Evolutionary conservation across 2,797 vertebrate genomes (phyloP), one percentile per base, ranked within the genome.

Genomic region (Cyclopterus lumpus): DNA sequence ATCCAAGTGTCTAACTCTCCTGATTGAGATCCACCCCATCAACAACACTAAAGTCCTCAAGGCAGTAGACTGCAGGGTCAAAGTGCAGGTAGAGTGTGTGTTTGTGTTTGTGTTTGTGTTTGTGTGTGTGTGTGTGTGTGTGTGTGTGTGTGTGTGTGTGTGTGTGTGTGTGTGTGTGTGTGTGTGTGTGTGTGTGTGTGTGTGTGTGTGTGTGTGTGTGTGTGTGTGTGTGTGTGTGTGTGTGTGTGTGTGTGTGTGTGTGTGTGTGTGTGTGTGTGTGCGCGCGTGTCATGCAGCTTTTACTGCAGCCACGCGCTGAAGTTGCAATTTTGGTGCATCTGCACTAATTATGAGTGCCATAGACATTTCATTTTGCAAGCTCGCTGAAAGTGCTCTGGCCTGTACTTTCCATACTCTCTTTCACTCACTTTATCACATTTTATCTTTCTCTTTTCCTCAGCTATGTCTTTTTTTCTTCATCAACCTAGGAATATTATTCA

Each of bases 11-110:
- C 94, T 98, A 75, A 96, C 96, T 3, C 95, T 99, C 69, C 92
- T 99, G 70, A 95, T 98, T 38, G 98, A 99, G 94, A 98, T 99
- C 77, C 93, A 95, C 61, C 98, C 97, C 20, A 80, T 97, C 82
- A 97, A 97, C 92, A 96, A 98, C 73, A 97, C 97, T 75, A 97
- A 95, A 90, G 98, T 99, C 81, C 93, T 99, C 44, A 99, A 99
- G 90, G 98, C 97, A 0, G 96, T 98, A 62, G 97, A 99, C 88
- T 96, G 95, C 92, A 95, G 88, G 77, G 93, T 99, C 91, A 96
- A 95, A 96, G 97, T 98, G 51, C 98, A 99, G 96, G 98, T 98
- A 94, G 76, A 22, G 32, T 81, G 16, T 61, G 44, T 64, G 59
- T 32, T 65, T 59, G 58, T 49, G 38, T 58, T 32, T 51, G 26